phyloP scores from a whole-genome alignment of 2,113 vertebrate species.

The Callipepla californica region DNA sequence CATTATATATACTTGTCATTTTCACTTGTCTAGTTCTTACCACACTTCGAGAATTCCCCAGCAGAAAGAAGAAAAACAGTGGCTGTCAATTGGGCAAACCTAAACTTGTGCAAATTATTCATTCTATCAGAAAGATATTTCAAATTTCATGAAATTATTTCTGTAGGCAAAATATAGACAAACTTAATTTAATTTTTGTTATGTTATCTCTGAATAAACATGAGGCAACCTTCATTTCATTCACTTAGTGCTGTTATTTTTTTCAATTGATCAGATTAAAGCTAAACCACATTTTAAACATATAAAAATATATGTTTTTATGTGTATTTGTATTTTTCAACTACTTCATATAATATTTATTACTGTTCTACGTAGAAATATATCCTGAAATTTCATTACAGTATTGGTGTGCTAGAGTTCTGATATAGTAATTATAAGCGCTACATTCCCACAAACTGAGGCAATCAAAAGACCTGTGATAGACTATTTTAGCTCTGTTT shows the following conservation, averaged over 20 bases:
- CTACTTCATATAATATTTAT: not conserved
- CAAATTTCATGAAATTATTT: not conserved
- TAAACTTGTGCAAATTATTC: not conserved
- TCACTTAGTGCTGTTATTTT: not conserved
- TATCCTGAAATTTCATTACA: not conserved
- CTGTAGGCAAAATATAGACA: not conserved
- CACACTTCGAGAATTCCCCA: not conserved
- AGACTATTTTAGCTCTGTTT: not conserved
- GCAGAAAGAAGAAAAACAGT: not conserved
- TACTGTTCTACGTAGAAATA: not conserved
- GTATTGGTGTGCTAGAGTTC: not conserved
- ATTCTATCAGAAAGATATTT: not conserved
- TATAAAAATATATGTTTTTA: not conserved
- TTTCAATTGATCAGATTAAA: not conserved
- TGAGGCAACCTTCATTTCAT: not conserved
- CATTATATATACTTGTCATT: not conserved
- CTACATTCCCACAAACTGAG: not conserved
- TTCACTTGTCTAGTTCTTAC: not conserved
- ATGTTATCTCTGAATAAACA: not conserved
- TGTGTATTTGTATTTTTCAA: not conserved
- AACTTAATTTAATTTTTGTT: not conserved
- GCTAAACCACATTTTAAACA: not conserved
- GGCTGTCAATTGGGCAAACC: not conserved
- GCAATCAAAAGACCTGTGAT: accelerated
- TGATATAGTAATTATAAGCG: not conserved